phyloP scores from a whole-genome alignment of 2,113 vertebrate genomes.

The Eulemur macaco region DNA sequence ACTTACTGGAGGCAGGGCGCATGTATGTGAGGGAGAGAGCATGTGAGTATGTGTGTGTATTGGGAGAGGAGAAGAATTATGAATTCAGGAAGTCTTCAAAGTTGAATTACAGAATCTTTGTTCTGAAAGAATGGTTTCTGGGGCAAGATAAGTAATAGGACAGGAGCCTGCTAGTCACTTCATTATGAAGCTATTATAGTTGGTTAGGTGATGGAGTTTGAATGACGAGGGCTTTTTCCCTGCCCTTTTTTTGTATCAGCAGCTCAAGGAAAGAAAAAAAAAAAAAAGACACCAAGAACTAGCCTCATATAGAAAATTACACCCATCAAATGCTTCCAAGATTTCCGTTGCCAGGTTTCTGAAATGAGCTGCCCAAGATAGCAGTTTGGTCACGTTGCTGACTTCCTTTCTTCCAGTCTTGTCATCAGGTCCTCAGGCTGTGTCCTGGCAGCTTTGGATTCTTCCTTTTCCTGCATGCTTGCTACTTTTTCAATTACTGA shows the following conservation, averaged over 20 bases:
- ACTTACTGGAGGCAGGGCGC: neutral
- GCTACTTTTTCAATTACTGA: slow-evolving; percentile 12
- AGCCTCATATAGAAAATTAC: slow-evolving; percentile 42
- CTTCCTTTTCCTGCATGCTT: neutral
- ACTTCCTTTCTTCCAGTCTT: neutral
- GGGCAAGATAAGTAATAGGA: neutral
- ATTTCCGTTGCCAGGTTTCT: slow-evolving; percentile 18
- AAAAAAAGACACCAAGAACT: slow-evolving; percentile 30
- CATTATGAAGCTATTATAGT: neutral
- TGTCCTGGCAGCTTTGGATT: neutral
- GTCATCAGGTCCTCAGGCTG: neutral
- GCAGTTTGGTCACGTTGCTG: neutral
- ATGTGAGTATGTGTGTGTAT: neutral
- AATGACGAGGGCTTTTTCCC: neutral
- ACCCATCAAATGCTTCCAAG: neutral
- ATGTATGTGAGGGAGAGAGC: neutral
- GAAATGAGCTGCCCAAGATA: slow-evolving; percentile 21
- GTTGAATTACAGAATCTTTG: neutral
- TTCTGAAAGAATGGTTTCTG: neutral
- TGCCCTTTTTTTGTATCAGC: slow-evolving; percentile 2
- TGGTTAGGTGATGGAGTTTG: slow-evolving; percentile 20
- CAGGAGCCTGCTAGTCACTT: neutral
- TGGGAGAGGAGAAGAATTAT: neutral
- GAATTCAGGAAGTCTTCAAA: slow-evolving; percentile 17
- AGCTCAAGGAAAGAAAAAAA: neutral